Conservation (phyloP, 2,888 invertebrate species). For the Drosophila monieri region DNA sequence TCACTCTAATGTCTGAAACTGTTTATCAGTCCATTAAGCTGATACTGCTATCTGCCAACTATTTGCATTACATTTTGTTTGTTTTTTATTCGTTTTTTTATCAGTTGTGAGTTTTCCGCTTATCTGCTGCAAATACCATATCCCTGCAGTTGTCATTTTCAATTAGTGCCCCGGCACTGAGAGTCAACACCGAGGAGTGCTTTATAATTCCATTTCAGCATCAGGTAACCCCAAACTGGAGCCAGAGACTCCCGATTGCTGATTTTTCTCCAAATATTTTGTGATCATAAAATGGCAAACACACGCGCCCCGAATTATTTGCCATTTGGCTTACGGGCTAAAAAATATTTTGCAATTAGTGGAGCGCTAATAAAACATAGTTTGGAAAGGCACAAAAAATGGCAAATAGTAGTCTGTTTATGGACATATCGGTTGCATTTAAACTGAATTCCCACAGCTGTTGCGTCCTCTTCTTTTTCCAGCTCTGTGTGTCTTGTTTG, state of each 20-base stretch:
- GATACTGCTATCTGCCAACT: constrained; percentile 8
- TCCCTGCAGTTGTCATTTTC: constrained; percentile 52
- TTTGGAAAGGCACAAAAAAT: constrained; percentile 1
- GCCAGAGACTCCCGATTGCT: background rate
- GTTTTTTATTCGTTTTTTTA: constrained; percentile 48
- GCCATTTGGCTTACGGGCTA: constrained; percentile 13
- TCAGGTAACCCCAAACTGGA: background rate
- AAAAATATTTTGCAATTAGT: constrained; percentile 58
- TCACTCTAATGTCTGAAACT: background rate
- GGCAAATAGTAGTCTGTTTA: constrained; percentile 17
- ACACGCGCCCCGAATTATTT: constrained; percentile 14
- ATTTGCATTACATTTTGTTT: constrained; percentile 46
- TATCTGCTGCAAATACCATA: constrained; percentile 66
- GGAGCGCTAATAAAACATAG: constrained; percentile 30
- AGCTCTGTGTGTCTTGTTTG: constrained; percentile 35
- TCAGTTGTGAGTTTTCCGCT: constrained; percentile 67
- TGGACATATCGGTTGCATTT: constrained; percentile 38
- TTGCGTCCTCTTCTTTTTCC: background rate
- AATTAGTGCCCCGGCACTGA: constrained; percentile 59
- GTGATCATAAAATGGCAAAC: constrained; percentile 54
- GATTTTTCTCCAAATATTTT: constrained; percentile 54
- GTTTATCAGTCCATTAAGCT: constrained; percentile 10
- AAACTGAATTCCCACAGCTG: constrained; percentile 36
- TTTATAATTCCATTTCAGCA: constrained; percentile 25
- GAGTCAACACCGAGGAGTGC: constrained; percentile 53